Base-by-base conservation (phyloP, 1,140 invertebrate genomes). In the Trachymyrmex cornetzi region DNA sequence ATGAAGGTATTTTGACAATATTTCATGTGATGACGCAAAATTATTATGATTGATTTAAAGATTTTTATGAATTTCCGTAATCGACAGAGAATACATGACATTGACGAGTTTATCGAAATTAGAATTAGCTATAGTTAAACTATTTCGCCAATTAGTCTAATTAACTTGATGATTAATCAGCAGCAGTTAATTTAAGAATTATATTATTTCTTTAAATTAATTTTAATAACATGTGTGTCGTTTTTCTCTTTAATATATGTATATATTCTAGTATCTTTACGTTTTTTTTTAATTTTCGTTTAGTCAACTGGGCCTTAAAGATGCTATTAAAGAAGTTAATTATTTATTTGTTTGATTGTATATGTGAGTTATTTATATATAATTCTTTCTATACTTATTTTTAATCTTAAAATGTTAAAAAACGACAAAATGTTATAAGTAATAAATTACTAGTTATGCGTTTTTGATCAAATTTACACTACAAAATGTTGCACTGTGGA, bases 391-490 rank as follows among this genome's bases (percentile, higher is more conserved):
- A 19, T 5, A 19, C 3, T 30, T 34, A 64, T 44, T n/a, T n/a
- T 57, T 1, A 44, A 71, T 71, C 19, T 27, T n/a, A 4, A 38
- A 44, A 44, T 27, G 16, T 74, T 50, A 14, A 44, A 57, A 7
- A 34, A n/a, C 6, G 38, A 34, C 3, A 22, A 74, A 74, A 48
- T 74, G n/a, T 72, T 82, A 34, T 80, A 55, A 69, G 4, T 55
- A 71, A 24, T 27, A n/a, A 69, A 71, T 69, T 71, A 69, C n/a
- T 69, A 38, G 14, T 59, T 71, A 57, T 22, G 14, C 16, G 34
- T 55, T 69, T 81, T 81, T 57, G 22, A 57, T 14, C 24, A 81
- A 81, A 44, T 81, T 69, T 71, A 53, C 11, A 55, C 53, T 80
- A 80, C 6, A 19, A 48, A 69, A 38, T 67, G 30, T 30, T 55